Evolutionary conservation across 2,888 invertebrate species (phyloP).

Genomic region (Calameuta idolon): DNA sequence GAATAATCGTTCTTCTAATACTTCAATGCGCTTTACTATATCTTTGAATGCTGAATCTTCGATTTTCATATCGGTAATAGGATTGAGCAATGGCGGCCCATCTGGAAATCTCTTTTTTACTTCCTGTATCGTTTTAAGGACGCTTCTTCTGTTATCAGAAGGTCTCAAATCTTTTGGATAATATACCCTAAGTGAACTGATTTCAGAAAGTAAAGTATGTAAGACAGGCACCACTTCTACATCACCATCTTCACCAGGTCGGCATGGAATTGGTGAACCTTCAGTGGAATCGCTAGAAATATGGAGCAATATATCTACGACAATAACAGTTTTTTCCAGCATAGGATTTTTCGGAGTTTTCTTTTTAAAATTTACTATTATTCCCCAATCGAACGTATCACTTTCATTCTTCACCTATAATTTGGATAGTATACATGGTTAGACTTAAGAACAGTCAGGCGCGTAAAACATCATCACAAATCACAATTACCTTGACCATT

Average conservation of each 20-base stretch:
- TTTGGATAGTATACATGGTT: slow-evolving; percentile 1
- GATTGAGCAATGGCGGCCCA: slow-evolving; percentile 91
- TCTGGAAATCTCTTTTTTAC: slow-evolving; percentile 91
- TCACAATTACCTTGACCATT: slow-evolving; percentile 80
- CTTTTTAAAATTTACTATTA: slow-evolving; percentile 92
- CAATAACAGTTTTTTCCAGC: slow-evolving; percentile 72
- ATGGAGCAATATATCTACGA: slow-evolving; percentile 87
- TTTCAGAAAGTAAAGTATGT: slow-evolving; percentile 83
- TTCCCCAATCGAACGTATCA: slow-evolving; percentile 96
- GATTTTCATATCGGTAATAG: slow-evolving; percentile 96
- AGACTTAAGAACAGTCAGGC: neutral
- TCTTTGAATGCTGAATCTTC: slow-evolving; percentile 84
- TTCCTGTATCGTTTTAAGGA: slow-evolving; percentile 87
- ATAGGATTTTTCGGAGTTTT: slow-evolving; percentile 69
- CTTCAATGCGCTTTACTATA: slow-evolving; percentile 84
- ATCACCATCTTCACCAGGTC: slow-evolving; percentile 78
- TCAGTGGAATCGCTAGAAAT: slow-evolving; percentile 77
- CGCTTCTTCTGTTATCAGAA: slow-evolving; percentile 85
- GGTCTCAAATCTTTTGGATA: slow-evolving; percentile 91
- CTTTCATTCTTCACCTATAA: slow-evolving; percentile 82
- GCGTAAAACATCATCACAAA: neutral
- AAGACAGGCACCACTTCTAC: slow-evolving; percentile 91
- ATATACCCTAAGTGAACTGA: slow-evolving; percentile 91
- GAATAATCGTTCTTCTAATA: slow-evolving; percentile 84
- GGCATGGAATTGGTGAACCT: slow-evolving; percentile 78